Evolutionary conservation across 2,888 invertebrate species (phyloP), one percentile per base, ranked within the genome.

Genomic region (Pemphredon lugubris): DNA sequence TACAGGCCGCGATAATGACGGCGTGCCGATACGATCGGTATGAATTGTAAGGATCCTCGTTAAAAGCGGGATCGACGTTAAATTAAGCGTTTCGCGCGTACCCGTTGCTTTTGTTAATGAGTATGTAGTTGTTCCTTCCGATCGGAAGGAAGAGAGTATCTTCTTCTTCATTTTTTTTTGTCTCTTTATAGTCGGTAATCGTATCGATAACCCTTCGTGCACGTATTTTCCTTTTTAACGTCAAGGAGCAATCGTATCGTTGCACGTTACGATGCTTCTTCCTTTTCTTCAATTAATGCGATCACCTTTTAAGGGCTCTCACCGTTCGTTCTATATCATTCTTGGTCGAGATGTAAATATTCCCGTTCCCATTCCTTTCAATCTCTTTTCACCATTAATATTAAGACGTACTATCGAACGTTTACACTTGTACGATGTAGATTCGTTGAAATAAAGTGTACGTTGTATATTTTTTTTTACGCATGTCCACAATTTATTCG

Each of bases 321-420:
- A 53, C 63, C 63, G 20, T 58, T 48, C 32, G 54, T 51, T 63
- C 65, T 72, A 23, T 55, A 44, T 75, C 79, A 76, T 67, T 53
- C 67, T 77, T 78, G 81, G 83, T 85, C 83, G 81, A 87, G 84
- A 77, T 89, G 89, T 89, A 88, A 85, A 89, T 89, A 88, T 72
- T 80, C 68, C 57, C 63, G 65, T 79, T 73, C 50, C 73, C 76
- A 81, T 79, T 67, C 44, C 53, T 60, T 42, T 60, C 30, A 16
- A 20, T 40, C 58, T 58, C 32, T 37, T 47, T 42, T 30, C 58
- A 55, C 40, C 44, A 44, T 23, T 76, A 69, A 66, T 58, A 32
- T 26, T 78, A 81, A 79, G 76, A 32, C 55, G 60, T 66, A 58
- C 45, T 50, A 58, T 50, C 18, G 44, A 53, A 61, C 58, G 53